Evolutionary conservation across 2,888 invertebrate genomes (phyloP).

Genomic region (Pristionchus exspectatus): DNA sequence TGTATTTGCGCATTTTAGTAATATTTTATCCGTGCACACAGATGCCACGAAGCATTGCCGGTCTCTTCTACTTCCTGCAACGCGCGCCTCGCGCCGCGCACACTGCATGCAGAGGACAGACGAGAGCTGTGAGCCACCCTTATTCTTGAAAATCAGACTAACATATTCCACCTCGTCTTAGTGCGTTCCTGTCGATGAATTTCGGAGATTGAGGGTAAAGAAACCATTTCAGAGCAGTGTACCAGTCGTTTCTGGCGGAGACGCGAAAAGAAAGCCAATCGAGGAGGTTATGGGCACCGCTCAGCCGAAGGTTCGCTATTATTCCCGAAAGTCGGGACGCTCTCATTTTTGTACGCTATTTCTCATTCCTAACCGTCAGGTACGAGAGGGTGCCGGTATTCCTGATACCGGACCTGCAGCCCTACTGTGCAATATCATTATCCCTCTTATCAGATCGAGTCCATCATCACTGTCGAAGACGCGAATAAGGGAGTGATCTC

Average conservation of each 20-base stretch:
- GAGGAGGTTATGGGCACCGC: constrained; percentile 68
- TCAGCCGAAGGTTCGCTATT: constrained; percentile 59
- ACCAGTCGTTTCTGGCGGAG: constrained; percentile 65
- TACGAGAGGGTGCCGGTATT: no score
- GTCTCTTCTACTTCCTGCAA: background rate
- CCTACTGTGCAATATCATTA: no score
- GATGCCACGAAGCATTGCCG: background rate
- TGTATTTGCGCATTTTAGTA: no score
- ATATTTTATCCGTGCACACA: background rate
- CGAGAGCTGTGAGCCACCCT: background rate
- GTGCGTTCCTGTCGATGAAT: background rate
- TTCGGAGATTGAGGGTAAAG: background rate
- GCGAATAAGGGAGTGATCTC: background rate
- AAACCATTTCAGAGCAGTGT: constrained; percentile 55
- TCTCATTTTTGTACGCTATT: background rate
- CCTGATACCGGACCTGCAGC: no score
- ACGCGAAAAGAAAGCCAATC: constrained; percentile 70
- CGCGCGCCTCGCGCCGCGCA: background rate
- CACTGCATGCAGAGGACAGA: background rate
- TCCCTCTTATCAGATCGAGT: constrained; percentile 8
- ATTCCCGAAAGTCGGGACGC: background rate
- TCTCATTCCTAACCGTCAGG: no score
- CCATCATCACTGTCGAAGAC: background rate
- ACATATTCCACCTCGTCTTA: no score
- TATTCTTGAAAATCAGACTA: no score